Evolutionary conservation across 2,113 vertebrate genomes (phyloP).

Genomic region (Nycticorax nycticorax): DNA sequence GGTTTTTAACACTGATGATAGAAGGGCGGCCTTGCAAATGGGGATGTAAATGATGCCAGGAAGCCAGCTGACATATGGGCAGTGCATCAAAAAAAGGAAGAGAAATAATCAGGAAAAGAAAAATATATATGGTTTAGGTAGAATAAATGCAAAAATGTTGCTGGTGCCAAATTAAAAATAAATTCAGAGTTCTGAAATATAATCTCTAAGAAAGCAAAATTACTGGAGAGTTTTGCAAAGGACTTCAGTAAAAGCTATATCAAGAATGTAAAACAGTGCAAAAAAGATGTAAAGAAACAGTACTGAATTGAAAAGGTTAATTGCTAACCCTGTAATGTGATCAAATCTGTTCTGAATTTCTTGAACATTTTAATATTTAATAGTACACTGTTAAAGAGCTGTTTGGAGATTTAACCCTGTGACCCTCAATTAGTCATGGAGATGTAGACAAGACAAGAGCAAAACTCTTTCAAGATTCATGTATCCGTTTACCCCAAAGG

Average conservation of each 20-base stretch:
- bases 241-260: not conserved
- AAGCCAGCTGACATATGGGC: not conserved
- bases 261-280: not conserved
- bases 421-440: constrained; percentile 30
- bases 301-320: constrained; percentile 8
- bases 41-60: not conserved
- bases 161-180: not conserved
- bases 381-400: not conserved
- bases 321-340: constrained; percentile 4
- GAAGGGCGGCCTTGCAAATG: not conserved
- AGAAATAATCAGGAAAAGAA: not conserved
- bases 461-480: constrained; percentile 1
- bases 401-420: constrained; percentile 21
- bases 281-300: not conserved
- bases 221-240: not conserved
- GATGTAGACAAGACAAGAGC: not conserved
- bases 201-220: not conserved
- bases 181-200: not conserved
- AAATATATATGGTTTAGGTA: not conserved
- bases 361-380: constrained; percentile 11
- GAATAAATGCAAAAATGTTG: not conserved
- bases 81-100: not conserved
- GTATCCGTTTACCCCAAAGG: not conserved
- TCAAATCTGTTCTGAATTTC: constrained; percentile 22
- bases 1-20: rapidly evolving